A percentile compares a stretch with the other conserved stretches of the same genome.
These are phyloP conservation scores for Trichomalopsis sarcophagae DNA, from an alignment of 1,140 invertebrate species.

Conservation along the genomic window DNA sequence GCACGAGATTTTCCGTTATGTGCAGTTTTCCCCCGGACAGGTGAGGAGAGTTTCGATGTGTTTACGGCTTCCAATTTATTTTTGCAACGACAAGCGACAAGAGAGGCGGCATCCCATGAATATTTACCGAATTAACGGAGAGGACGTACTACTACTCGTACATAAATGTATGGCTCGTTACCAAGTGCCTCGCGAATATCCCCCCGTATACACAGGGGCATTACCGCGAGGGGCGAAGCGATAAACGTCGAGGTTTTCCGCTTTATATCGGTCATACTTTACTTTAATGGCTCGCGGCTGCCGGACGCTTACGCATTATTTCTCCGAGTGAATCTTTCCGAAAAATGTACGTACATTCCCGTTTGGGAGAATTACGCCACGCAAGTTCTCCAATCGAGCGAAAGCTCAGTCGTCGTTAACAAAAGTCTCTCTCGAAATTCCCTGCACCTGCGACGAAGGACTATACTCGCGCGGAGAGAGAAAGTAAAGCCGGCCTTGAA, in stretches of 20 bases:
- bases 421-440: not conserved
- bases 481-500: slow-evolving; percentile 11
- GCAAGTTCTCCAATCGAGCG: not conserved
- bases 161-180: not conserved
- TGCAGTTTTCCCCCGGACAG: no score
- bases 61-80: not conserved
- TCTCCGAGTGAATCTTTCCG: slow-evolving; percentile 11
- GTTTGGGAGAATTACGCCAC: not conserved
- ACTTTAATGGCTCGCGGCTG: not conserved
- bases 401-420: not conserved
- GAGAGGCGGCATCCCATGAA: no score
- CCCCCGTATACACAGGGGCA: not conserved
- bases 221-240: not conserved
- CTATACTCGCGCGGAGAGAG: not conserved
- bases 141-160: not conserved
- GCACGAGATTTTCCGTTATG: not conserved
- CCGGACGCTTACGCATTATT: not conserved
- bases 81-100: not conserved
- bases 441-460: not conserved
- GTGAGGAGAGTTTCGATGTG: not conserved
- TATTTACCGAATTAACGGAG: not conserved
- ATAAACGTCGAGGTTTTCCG: slow-evolving; percentile 20
- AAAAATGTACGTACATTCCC: not conserved
- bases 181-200: not conserved
- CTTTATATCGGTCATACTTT: slow-evolving; percentile 19